phyloP scores from a whole-genome alignment of 2,797 vertebrate genomes.

The Megalops cyprinoides region DNA sequence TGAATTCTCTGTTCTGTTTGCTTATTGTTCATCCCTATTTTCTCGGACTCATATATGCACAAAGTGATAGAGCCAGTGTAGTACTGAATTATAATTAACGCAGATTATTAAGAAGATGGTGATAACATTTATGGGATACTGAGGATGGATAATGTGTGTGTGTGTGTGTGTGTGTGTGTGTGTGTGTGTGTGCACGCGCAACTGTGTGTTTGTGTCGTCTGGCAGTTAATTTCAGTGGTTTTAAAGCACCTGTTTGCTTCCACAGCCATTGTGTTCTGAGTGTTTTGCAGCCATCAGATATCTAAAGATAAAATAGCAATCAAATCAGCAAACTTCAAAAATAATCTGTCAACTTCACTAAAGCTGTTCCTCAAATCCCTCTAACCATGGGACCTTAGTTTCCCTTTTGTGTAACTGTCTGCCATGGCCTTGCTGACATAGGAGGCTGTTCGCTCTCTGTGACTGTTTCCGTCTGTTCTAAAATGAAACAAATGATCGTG shows the following conservation, averaged over 20 bases:
- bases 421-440: slow-evolving; percentile 25
- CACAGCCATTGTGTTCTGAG: no score
- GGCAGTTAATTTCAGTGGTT: no score
- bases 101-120: no score
- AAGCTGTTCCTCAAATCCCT: slow-evolving; percentile 25
- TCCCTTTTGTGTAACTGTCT: slow-evolving; percentile 21
- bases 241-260: no score
- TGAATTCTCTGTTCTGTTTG: slow-evolving; percentile 2
- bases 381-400: not conserved
- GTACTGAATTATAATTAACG: no score
- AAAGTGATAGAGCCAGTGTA: not conserved
- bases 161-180: not conserved
- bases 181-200: not conserved
- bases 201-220: not conserved
- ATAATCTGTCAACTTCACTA: slow-evolving; percentile 12
- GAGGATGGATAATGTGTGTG: not conserved
- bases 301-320: not conserved
- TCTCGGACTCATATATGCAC: not conserved
- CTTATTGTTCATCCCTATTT: not conserved
- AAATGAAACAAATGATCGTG: slow-evolving; percentile 21
- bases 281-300: no score
- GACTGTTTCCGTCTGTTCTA: slow-evolving; percentile 19
- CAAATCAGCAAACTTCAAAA: slow-evolving; percentile 18
- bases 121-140: no score
- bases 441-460: not conserved